Percentiles rank a stretch among this genome's conserved stretches.
Conservation (phyloP, 2,113 vertebrate genomes). For the Orycteropus afer region DNA sequence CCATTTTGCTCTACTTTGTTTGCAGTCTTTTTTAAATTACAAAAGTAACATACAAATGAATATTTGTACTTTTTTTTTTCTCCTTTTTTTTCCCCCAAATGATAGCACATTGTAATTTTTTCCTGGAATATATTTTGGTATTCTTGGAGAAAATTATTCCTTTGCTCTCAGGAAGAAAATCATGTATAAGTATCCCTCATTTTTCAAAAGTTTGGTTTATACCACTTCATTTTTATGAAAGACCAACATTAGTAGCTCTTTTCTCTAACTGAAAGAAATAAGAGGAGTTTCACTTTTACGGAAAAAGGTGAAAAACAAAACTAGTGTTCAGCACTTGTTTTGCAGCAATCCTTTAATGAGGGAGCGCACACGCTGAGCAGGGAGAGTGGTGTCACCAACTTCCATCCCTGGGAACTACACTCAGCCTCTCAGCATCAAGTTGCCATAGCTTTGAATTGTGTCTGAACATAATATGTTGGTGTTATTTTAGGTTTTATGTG, state of each 20-base stretch:
- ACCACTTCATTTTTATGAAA: neutral
- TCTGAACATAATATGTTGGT: neutral
- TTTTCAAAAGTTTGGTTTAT: neutral
- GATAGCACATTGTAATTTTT: neutral
- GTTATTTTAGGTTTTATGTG: neutral
- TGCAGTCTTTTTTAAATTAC: neutral
- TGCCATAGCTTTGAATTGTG: neutral
- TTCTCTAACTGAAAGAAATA: neutral
- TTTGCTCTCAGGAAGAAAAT: neutral
- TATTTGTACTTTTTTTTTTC: slow-evolving; percentile 5
- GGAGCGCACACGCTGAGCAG: neutral
- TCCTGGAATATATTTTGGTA: neutral
- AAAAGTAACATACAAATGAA: neutral
- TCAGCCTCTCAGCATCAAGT: neutral
- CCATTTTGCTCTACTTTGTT: no score
- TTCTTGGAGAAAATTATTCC: neutral
- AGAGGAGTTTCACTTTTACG: neutral
- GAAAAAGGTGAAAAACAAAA: neutral
- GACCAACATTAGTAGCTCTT: neutral
- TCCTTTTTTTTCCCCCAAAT: no score
- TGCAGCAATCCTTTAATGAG: neutral
- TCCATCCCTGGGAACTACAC: no score
- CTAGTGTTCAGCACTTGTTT: neutral
- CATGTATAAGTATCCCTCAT: neutral
- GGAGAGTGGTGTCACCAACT: neutral